A percentile compares a stretch with the other conserved stretches of the same genome.
Evolutionary conservation across 2,113 vertebrate species (phyloP).

Genomic region (Albula glossodonta): DNA sequence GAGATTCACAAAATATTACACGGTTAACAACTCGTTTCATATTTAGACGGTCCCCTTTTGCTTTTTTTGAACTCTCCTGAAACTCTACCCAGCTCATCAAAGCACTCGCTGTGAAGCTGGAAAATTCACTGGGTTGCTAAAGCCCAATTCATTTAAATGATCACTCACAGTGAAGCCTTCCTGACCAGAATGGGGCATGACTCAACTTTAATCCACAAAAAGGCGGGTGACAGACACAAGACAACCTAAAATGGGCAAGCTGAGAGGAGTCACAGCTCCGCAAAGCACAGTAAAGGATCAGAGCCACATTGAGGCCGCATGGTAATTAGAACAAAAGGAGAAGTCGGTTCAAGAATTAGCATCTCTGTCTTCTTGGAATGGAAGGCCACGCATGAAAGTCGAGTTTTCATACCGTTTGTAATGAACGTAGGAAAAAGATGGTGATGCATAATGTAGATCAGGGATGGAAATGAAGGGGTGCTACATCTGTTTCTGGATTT

Average conservation of each 20-base stretch:
- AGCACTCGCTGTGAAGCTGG: background rate
- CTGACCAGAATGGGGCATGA: background rate
- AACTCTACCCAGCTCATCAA: background rate
- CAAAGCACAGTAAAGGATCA: too few species aligned
- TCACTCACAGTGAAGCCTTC: background rate
- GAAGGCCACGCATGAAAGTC: too few species aligned
- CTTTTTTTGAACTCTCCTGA: background rate
- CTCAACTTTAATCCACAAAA: background rate
- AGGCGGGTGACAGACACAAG: background rate
- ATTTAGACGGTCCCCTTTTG: background rate
- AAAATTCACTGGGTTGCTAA: background rate
- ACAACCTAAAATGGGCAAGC: background rate
- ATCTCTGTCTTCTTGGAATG: too few species aligned
- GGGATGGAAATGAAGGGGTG: too few species aligned
- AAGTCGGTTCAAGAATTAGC: too few species aligned
- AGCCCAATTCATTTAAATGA: background rate
- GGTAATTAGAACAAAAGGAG: too few species aligned
- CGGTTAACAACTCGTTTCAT: background rate
- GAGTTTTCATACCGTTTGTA: too few species aligned
- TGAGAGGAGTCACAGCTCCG: background rate
- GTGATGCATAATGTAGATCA: too few species aligned
- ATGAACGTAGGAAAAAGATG: too few species aligned
- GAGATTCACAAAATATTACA: background rate
- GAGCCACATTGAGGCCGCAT: too few species aligned
- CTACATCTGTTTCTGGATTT: too few species aligned